Percentiles rank a stretch among this genome's conserved stretches.
phyloP scores from a whole-genome alignment of 2,113 vertebrate genomes.

The Brienomyrus longianalis region DNA sequence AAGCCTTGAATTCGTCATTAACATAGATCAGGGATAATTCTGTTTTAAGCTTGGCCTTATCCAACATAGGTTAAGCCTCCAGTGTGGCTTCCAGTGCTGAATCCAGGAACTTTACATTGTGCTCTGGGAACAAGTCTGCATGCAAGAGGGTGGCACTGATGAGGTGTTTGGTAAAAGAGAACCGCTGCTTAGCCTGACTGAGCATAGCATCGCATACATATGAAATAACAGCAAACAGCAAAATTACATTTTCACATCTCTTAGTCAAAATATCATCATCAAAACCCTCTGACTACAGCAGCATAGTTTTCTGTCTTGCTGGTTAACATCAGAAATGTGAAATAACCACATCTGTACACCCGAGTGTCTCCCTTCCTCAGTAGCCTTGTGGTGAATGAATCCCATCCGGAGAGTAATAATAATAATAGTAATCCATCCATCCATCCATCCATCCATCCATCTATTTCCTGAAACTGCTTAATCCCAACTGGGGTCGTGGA shows the following conservation, averaged over 20 bases:
- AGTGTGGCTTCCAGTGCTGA: constrained; percentile 18
- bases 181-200: constrained; percentile 15
- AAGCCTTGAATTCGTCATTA: constrained; percentile 18
- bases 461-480: no score
- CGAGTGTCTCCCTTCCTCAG: background rate
- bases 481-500: no score
- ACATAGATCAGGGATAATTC: constrained; percentile 26
- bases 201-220: constrained; percentile 23
- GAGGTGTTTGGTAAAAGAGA: constrained; percentile 19
- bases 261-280: background rate
- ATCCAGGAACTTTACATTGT: background rate
- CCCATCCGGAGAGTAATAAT: background rate
- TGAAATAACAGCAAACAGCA: background rate
- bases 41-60: constrained; percentile 29
- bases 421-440: background rate
- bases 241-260: background rate
- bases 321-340: background rate
- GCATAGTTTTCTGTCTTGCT: background rate
- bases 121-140: constrained; percentile 6
- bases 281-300: background rate
- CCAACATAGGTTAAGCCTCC: constrained; percentile 23
- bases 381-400: background rate
- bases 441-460: no score
- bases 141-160: constrained; percentile 25
- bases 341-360: background rate